A percentile compares a stretch with the other conserved stretches of the same genome.
Evolutionary conservation across 2,113 vertebrate genomes (phyloP).

Genomic region (Todiramphus saurophagus): DNA sequence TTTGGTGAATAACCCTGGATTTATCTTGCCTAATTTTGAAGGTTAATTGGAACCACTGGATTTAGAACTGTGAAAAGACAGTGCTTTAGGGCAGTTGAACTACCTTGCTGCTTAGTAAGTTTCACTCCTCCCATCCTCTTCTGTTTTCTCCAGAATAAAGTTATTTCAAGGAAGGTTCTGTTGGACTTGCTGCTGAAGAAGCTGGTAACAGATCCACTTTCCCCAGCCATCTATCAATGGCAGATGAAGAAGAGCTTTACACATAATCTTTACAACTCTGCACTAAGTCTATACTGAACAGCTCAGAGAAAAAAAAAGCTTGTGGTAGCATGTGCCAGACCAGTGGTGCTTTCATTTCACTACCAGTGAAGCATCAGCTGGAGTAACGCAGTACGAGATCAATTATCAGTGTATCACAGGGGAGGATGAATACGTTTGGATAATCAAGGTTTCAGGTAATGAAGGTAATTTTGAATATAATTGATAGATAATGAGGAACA

Average conservation of each 20-base stretch:
- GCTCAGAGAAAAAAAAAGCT: background rate
- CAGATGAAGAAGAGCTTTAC: background rate
- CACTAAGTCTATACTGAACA: background rate
- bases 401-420: slow-evolving; percentile 39
- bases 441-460: slow-evolving; percentile 48
- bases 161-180: background rate
- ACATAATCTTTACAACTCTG: background rate
- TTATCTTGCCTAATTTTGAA: background rate
- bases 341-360: background rate
- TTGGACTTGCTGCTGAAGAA: background rate
- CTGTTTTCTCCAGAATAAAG: background rate
- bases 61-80: background rate
- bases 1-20: background rate
- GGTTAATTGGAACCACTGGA: background rate
- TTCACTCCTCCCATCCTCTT: background rate
- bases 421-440: background rate
- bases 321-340: background rate
- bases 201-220: background rate
- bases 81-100: background rate
- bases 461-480: slow-evolving; percentile 45
- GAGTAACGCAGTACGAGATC: slow-evolving; percentile 8
- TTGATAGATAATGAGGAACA: slow-evolving; percentile 55
- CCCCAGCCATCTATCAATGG: background rate
- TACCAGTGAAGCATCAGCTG: slow-evolving; percentile 8
- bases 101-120: background rate